phyloP scores from a whole-genome alignment of 2,113 vertebrate species.

The Pavo muticus region DNA sequence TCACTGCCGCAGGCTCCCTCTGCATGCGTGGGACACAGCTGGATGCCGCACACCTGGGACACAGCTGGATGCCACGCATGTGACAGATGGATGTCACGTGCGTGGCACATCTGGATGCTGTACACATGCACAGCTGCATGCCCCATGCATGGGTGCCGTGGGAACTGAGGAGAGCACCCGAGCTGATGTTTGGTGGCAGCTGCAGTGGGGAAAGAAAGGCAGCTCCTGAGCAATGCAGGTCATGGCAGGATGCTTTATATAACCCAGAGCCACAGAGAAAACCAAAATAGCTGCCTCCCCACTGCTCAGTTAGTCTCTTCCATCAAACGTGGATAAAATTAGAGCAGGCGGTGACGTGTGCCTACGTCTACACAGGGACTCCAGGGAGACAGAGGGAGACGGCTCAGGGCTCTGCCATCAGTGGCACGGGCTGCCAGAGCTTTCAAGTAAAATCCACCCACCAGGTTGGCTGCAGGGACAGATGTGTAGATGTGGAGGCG shows the following conservation, averaged over 20 bases:
- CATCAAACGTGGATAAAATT: constrained; percentile 95
- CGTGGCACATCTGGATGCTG: background rate
- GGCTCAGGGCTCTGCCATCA: constrained; percentile 73
- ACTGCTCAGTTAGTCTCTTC: constrained; percentile 92
- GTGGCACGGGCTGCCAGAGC: constrained; percentile 69
- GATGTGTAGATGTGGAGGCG: constrained; percentile 19
- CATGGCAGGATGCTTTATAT: constrained; percentile 82
- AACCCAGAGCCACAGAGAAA: constrained; percentile 81
- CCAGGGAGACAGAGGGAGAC: constrained; percentile 81
- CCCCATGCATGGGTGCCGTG: rapidly evolving
- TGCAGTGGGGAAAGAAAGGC: constrained; percentile 37
- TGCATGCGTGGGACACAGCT: rapidly evolving
- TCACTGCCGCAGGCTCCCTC: background rate
- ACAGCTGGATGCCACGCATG: background rate
- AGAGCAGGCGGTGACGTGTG: constrained; percentile 92
- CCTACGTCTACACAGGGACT: constrained; percentile 92
- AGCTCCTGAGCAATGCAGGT: constrained; percentile 74
- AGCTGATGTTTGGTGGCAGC: constrained; percentile 37
- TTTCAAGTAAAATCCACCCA: constrained; percentile 74
- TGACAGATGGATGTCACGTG: background rate
- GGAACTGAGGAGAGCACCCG: constrained; percentile 30
- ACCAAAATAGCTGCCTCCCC: constrained; percentile 93
- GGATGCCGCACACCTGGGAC: background rate
- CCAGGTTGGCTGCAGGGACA: background rate
- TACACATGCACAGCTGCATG: background rate